Conservation (phyloP, 2,113 vertebrate genomes). For the Polyodon spathula region DNA sequence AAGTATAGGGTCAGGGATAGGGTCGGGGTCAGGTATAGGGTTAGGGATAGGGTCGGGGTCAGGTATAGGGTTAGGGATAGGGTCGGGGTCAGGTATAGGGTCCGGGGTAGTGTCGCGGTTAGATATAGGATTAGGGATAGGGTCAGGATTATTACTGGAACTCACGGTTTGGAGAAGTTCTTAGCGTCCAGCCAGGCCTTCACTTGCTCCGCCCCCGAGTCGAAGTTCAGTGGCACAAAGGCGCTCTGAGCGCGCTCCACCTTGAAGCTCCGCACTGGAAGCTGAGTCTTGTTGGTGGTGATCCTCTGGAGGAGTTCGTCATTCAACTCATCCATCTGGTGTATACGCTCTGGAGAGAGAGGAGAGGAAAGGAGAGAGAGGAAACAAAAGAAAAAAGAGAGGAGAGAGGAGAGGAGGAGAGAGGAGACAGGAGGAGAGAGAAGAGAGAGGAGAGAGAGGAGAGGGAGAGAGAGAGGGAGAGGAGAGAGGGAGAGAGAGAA, state of each 20-base stretch:
- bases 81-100: too few species aligned
- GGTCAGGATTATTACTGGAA: slow-evolving; percentile 2
- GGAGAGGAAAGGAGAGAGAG: too few species aligned
- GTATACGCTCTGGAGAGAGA: slow-evolving; percentile 49
- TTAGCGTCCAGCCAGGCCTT: slow-evolving; percentile 71
- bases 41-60: too few species aligned
- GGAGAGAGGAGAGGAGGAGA: background rate
- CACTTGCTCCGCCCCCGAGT: slow-evolving; percentile 56
- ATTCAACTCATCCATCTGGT: slow-evolving; percentile 65
- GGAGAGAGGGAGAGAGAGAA: background rate
- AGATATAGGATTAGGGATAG: too few species aligned
- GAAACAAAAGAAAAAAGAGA: too few species aligned
- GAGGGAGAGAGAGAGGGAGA: background rate
- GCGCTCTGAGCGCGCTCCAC: slow-evolving; percentile 47
- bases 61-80: too few species aligned
- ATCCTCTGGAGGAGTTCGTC: slow-evolving; percentile 59
- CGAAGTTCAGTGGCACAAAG: slow-evolving; percentile 49
- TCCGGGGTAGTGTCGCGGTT: too few species aligned
- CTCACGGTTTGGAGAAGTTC: slow-evolving; percentile 66
- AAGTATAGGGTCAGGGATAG: too few species aligned
- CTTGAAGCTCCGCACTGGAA: slow-evolving; percentile 50
- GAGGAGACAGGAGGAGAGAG: background rate
- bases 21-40: too few species aligned
- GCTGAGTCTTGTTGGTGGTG: slow-evolving; percentile 44
- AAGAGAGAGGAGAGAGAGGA: background rate